Percentiles rank a stretch among this genome's conserved stretches.
Evolutionary conservation across 2,113 vertebrate genomes (phyloP).

Genomic region (Spizaetus ornatus): DNA sequence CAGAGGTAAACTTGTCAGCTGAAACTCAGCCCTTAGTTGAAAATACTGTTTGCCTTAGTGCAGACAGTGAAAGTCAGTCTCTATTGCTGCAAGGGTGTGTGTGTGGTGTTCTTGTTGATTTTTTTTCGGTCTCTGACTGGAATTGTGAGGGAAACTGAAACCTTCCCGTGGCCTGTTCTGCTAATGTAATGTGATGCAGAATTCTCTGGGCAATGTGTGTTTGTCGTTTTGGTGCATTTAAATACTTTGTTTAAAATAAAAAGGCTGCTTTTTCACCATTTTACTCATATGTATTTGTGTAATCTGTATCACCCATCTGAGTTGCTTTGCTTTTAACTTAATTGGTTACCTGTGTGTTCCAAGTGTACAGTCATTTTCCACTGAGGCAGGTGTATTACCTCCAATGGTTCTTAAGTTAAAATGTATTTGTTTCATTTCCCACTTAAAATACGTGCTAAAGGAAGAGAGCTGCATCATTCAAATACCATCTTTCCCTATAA

Average conservation of each 20-base stretch:
- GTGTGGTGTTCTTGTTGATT: neutral
- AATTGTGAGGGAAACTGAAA: neutral
- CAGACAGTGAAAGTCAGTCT: neutral
- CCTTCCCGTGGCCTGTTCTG: neutral
- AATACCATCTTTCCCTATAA: neutral
- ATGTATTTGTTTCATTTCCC: neutral
- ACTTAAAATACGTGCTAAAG: neutral
- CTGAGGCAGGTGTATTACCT: neutral
- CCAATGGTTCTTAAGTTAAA: neutral
- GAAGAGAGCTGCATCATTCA: neutral
- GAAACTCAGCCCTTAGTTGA: neutral
- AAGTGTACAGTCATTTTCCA: neutral
- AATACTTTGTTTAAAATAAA: neutral
- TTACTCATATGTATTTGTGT: neutral
- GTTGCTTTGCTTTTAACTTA: neutral
- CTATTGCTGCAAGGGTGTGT: neutral
- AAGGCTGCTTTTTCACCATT: neutral
- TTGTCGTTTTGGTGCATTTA: neutral
- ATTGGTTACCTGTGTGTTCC: neutral
- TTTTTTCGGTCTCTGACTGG: neutral
- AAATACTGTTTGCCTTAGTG: neutral
- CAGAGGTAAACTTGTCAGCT: neutral
- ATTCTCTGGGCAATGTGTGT: fast-evolving
- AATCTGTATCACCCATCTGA: neutral
- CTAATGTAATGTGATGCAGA: neutral